These are phyloP conservation scores for Rafetus swinhoei DNA, from an alignment of 2,113 vertebrate genomes.

Conservation along the genomic window DNA sequence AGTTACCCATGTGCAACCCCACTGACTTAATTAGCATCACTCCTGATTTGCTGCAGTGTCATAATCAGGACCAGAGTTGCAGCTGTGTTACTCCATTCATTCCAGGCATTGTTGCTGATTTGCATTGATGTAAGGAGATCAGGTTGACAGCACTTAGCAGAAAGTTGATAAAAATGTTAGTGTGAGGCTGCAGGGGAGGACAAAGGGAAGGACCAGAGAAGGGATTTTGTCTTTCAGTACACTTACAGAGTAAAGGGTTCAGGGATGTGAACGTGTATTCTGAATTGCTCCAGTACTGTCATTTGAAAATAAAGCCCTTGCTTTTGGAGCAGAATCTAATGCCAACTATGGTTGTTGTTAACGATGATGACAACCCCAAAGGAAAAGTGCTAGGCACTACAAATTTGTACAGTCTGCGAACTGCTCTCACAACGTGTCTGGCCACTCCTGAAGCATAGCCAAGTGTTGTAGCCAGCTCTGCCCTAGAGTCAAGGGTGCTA, in stretches of 20 bases:
- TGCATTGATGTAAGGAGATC: background rate
- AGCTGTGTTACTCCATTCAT: background rate
- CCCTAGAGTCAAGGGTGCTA: background rate
- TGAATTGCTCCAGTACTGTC: background rate
- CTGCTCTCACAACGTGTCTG: background rate
- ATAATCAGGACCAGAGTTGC: background rate
- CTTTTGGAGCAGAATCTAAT: background rate
- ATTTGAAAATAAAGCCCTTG: background rate
- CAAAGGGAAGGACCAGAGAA: background rate
- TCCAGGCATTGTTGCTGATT: background rate
- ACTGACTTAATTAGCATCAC: background rate
- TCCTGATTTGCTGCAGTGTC: background rate
- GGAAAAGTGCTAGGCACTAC: background rate
- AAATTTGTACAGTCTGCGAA: background rate
- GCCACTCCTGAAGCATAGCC: background rate
- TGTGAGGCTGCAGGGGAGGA: background rate
- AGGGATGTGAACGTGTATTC: background rate
- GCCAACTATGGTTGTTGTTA: background rate
- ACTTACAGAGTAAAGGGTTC: background rate
- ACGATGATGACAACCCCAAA: background rate
- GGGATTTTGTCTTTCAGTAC: background rate
- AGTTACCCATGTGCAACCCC: background rate
- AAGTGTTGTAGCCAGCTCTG: background rate
- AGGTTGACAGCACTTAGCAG: background rate
- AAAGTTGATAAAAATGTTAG: background rate